Base-by-base conservation (phyloP, 2,888 invertebrate genomes). In the Sabatieria punctata region DNA sequence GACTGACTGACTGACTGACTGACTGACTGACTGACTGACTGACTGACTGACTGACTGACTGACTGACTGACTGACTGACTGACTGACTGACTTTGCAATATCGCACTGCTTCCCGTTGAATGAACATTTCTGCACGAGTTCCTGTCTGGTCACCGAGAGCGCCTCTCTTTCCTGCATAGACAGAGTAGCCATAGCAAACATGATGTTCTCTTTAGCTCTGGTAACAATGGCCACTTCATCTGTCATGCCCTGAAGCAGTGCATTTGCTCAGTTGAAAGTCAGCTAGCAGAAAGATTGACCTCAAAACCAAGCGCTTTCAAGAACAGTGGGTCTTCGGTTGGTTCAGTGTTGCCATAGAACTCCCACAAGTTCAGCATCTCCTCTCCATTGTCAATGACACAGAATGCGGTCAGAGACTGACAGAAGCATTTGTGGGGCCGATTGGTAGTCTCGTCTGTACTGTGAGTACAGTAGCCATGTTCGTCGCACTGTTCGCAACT, bases 161-260 rank as follows among this genome's bases (percentile, higher is more conserved):
- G 43, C 43, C 43, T 52, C 51, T 35, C 62, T 45, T 25, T 56
- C 53, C 25, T 55, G 52, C 55, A 57, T 55, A 3, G 58, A 51
- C 25, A 63, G 41, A 1, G 56, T 54, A 2, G 59, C 53, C 59
- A 61, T 63, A 1, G 57, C 59, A 46, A 62, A 63, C 50, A 62
- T 57, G 30, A 62, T 58, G 47, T 62, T 62, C 47, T 62, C 62
- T 45, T 62, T 62, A 1, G 62, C 62, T 48, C 60, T 61, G 13
- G 62, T 62, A 1, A 61, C 60, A 46, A 62, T 61, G 3, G 62
- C 61, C 23, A 62, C 61, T 52, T 62, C 62, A 51, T 63, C 62
- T 3, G 57, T 60, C 58, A 62, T 61, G 33, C 58, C 59, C 60
- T 61, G 45, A 43, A 8, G 30, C n/a, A n/a, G n/a, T n/a, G n/a